Base-by-base conservation (phyloP, 2,888 invertebrate genomes). In the Ramazzottius varieornatus region DNA sequence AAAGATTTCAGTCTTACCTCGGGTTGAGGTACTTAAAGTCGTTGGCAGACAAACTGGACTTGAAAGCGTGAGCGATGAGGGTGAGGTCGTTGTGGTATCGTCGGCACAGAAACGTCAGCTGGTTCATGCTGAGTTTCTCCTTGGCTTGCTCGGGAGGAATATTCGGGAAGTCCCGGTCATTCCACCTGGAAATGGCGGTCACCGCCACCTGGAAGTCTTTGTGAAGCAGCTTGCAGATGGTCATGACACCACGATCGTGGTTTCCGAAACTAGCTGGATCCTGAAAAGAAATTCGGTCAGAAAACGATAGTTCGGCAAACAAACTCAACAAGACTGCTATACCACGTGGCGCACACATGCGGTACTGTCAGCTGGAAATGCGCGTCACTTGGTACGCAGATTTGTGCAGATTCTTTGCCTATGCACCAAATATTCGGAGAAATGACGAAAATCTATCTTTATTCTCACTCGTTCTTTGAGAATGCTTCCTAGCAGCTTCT, bases 21-120 rank as follows among this genome's bases (percentile, higher is more conserved):
- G 54, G 54, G 24, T 54, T 54, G 29, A 54, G 54, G 54, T n/a
- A 54, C 24, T 54, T 54, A 24, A 54, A 54, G 29, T 54, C 54
- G 29, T 54, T 54, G 29, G 4, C 24, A 29, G 54, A 16, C 16
- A 54, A 4, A 24, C 54, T 54, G 4, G 54, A 54, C 29, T 54
- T 54, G 54, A 54, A 54, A 4, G 54, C 54, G 24, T 54, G 54
- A 13, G 54, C 54, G 54, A 54, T 54, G n/a, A 54, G 54, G 20
- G 54, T 54, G 16, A 54, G 54, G 24, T 54, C 54, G 54, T 54
- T 54, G 54, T 54, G 54, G 29, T 54, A 54, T 8, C 54, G 54
- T 4, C 54, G 54, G 29, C 54, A 54, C 54, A 54, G 54, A 29
- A 54, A 54, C n/a, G 54, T 54, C 54, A 54, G 54, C 54, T 54